Conservation (phyloP, 2,888 invertebrate genomes). For the Sphaerophoria rueppellii region DNA sequence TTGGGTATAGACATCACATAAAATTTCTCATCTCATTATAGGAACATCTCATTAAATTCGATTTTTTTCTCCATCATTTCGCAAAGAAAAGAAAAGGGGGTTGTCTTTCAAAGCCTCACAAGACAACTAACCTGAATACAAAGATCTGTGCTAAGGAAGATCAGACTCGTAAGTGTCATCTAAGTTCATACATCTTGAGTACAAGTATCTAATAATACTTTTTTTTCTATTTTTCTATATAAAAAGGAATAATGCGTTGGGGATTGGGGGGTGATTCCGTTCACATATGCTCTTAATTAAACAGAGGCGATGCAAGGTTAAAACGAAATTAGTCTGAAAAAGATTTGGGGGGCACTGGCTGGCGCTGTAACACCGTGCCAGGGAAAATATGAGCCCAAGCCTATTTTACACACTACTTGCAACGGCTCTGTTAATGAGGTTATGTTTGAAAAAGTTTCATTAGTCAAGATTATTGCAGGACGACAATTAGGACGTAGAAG, state of each 20-base stretch:
- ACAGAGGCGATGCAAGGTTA: no score
- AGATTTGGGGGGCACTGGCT: no score
- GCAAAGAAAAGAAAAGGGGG: background rate
- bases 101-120: background rate
- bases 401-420: no score
- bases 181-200: constrained; percentile 1
- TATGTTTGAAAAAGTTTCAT: background rate
- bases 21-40: constrained; percentile 48
- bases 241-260: background rate
- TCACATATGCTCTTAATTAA: background rate
- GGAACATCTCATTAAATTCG: constrained; percentile 58
- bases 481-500: constrained; percentile 17
- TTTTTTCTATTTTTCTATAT: background rate
- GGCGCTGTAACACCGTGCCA: no score
- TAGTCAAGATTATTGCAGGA: background rate
- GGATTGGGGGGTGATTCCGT: background rate
- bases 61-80: constrained; percentile 24
- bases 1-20: background rate
- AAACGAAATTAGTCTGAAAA: no score
- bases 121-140: constrained; percentile 43
- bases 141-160: constrained; percentile 50
- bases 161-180: constrained; percentile 40
- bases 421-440: no score
- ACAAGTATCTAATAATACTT: no score
- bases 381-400: no score